Base-by-base conservation (phyloP, 2,113 vertebrate genomes). In the Trachemys scripta region DNA sequence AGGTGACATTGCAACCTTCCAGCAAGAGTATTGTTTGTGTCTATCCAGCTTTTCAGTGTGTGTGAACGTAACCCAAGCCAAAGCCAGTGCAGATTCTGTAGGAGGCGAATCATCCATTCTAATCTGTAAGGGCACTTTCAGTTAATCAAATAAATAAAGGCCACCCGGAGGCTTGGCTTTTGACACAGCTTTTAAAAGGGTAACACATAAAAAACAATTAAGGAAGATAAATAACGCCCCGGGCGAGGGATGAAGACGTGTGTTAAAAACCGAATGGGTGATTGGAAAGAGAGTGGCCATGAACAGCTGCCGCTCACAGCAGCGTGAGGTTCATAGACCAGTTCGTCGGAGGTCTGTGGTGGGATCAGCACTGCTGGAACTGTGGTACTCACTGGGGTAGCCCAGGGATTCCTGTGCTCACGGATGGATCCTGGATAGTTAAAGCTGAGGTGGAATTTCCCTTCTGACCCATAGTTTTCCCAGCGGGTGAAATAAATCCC, bases 111-210 rank as follows among this genome's bases (percentile, higher is more conserved):
- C 16, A 19, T n/a, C 14, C 8, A 9, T 69, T 16, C 62, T n/a
- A 17, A 35, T 65, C 31, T 4, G 62, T 31, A 65, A 14, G 27
- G 27, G 29, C 13, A 31, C 6, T 3, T 5, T 76, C n/a, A 0
- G 0, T 78, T 88, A 57, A 57, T 31, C 49, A n/a, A 69, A 1
- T 9, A 22, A 38, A 49, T 59, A 80, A 53, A 62, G 42, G 4
- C 5, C n/a, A 54, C 31, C 62, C 49, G 17, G 57, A 62, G 8
- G 45, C 47, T 62, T 10, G 50, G 82, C 86, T 72, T 86, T 47
- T 57, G 27, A 13, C 4, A 9, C 7, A 35, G 25, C 27, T 89
- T 94, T 51, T n/a, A 2, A 51, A 45, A 82, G n/a, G 22, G 65
- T 2, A 49, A 59, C 56, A 82, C 49, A 29, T 27, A n/a, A 22